These are phyloP conservation scores for Epinephelus moara DNA, from an alignment of 2,113 vertebrate genomes.

Conservation along the genomic window DNA sequence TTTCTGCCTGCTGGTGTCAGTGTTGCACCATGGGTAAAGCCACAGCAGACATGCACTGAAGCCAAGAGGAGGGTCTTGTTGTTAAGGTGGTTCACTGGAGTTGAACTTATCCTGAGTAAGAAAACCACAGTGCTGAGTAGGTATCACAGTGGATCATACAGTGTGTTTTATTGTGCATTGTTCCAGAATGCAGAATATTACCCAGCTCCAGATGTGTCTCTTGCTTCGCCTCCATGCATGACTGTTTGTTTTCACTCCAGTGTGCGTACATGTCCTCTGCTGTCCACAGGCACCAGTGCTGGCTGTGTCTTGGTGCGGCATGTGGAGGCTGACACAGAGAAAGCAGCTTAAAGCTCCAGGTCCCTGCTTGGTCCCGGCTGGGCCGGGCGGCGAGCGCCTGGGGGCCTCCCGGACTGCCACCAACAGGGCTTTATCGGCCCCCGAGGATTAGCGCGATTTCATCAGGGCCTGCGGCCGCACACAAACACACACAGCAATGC, in stretches of 20 bases:
- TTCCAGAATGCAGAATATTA: neutral
- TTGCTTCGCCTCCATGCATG: neutral
- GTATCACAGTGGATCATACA: neutral
- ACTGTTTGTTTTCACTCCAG: neutral
- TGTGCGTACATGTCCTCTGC: slow-evolving; percentile 24
- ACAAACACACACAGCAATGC: slow-evolving; percentile 39
- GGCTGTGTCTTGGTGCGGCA: slow-evolving; percentile 72
- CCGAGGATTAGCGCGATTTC: slow-evolving; percentile 75
- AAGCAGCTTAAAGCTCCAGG: slow-evolving; percentile 79
- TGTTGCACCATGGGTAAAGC: slow-evolving; percentile 47
- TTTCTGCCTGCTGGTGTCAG: slow-evolving; percentile 75
- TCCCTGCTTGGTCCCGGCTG: slow-evolving; percentile 66
- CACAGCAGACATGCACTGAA: neutral
- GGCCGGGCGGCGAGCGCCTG: slow-evolving; percentile 57
- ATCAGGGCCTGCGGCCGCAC: slow-evolving; percentile 54
- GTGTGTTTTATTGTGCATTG: neutral
- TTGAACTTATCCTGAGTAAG: neutral
- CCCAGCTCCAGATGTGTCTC: neutral
- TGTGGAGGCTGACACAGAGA: slow-evolving; percentile 79
- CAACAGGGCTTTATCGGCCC: slow-evolving; percentile 72
- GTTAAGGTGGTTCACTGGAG: slow-evolving; percentile 80
- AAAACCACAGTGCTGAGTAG: neutral
- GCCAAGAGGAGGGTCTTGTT: slow-evolving; percentile 62
- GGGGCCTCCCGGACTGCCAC: slow-evolving; percentile 78
- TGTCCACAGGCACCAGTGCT: slow-evolving; percentile 27